phyloP scores from a whole-genome alignment of 2,888 invertebrate species.

The Leptopilina myrica region DNA sequence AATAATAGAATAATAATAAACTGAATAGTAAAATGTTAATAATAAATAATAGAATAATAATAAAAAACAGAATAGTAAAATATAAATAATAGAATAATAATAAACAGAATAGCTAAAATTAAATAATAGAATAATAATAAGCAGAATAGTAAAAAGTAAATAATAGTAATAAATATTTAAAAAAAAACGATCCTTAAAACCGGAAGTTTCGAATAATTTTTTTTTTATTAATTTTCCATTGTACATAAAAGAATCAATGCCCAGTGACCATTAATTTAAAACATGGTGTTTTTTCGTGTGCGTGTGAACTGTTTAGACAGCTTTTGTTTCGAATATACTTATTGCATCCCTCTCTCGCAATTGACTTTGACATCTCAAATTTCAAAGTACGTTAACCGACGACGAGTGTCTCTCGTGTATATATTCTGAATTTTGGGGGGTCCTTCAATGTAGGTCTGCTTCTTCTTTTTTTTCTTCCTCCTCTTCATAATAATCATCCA shows the following conservation, averaged over 20 bases:
- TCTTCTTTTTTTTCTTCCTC: too few species aligned
- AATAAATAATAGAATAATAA: too few species aligned
- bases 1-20: too few species aligned
- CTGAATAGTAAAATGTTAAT: too few species aligned
- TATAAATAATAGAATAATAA: too few species aligned
- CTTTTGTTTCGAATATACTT: constrained; percentile 49
- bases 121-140: too few species aligned
- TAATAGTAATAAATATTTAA: too few species aligned
- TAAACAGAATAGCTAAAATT: too few species aligned
- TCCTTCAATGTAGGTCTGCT: constrained; percentile 40
- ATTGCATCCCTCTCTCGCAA: constrained; percentile 22
- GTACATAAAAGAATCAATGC: neutral
- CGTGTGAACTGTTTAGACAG: constrained; percentile 63
- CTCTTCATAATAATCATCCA: neutral
- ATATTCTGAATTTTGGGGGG: constrained; percentile 45
- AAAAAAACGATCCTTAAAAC: too few species aligned
- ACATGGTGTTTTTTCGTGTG: constrained; percentile 59
- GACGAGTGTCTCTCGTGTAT: constrained; percentile 33
- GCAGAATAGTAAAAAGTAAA: too few species aligned
- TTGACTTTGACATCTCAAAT: constrained; percentile 40
- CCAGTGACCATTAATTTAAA: constrained; percentile 18
- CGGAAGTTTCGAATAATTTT: neutral
- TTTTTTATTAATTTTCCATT: neutral
- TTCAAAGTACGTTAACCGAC: constrained; percentile 42
- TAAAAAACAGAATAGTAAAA: too few species aligned